Percentiles rank a stretch among this genome's conserved stretches.
Conservation (phyloP, 1,140 invertebrate species). For the Lanistes nyassanus region DNA sequence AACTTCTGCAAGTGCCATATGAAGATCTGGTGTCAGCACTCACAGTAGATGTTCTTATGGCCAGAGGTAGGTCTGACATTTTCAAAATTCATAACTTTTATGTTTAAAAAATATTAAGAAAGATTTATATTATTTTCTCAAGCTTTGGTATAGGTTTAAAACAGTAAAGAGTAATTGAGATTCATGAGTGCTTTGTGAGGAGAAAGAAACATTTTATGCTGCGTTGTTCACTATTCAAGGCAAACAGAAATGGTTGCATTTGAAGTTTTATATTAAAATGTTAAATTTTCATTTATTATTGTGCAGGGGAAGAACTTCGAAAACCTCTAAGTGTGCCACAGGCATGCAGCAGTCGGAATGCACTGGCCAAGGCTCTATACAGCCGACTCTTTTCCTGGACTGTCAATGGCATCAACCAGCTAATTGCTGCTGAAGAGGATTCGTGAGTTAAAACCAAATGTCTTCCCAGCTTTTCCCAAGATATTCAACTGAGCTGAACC, state of each 20-base stretch:
- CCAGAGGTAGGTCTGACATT: constrained; percentile 46
- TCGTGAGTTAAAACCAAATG: not conserved
- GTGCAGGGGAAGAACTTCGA: constrained; percentile 56
- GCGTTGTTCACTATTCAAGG: too few relatives aligned
- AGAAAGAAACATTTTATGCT: too few relatives aligned
- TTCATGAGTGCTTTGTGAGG: too few relatives aligned
- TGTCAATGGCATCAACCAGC: constrained; percentile 83
- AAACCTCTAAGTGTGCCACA: constrained; percentile 47
- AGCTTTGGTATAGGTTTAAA: too few relatives aligned
- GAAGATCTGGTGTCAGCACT: constrained; percentile 53
- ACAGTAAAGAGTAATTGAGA: too few relatives aligned
- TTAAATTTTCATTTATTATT: not conserved
- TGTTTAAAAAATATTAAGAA: not conserved
- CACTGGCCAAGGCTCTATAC: constrained; percentile 66
- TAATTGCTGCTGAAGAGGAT: constrained; percentile 71
- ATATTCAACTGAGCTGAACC: too few relatives aligned
- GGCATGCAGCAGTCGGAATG: constrained; percentile 74
- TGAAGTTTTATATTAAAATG: too few relatives aligned
- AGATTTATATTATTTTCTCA: not conserved
- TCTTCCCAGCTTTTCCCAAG: too few relatives aligned
- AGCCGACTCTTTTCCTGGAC: constrained; percentile 81
- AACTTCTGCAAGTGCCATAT: constrained; percentile 47
- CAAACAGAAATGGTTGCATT: too few relatives aligned
- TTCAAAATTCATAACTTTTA: not conserved
- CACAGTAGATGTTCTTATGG: constrained; percentile 52